phyloP scores from a whole-genome alignment of 2,797 vertebrate genomes.

The Adrianichthys oophorus region DNA sequence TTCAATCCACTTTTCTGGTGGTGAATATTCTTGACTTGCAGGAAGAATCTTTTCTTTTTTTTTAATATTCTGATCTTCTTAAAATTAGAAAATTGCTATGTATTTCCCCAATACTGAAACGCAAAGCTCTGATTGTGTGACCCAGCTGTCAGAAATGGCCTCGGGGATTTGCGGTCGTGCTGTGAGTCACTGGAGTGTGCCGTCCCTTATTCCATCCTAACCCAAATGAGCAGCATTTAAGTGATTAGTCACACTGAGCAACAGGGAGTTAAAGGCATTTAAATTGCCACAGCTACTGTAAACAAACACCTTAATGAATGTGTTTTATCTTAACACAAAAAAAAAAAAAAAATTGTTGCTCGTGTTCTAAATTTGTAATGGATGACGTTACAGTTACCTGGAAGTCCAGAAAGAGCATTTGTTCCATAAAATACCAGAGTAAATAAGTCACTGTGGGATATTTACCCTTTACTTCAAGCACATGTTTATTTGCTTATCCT shows the following conservation, averaged over 20 bases:
- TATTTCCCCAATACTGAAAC: constrained; percentile 55
- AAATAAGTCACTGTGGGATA: too few relatives aligned
- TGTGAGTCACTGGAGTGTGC: constrained; percentile 39
- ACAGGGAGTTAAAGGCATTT: constrained; percentile 47
- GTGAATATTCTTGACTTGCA: constrained; percentile 61
- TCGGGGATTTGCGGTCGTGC: constrained; percentile 35
- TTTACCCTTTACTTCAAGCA: too few relatives aligned
- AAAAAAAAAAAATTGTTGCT: too few relatives aligned
- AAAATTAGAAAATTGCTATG: constrained; percentile 53
- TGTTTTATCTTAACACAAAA: too few relatives aligned
- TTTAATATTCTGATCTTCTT: constrained; percentile 40
- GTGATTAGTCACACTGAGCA: constrained; percentile 54
- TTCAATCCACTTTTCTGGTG: constrained; percentile 58
- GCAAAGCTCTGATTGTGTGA: constrained; percentile 45
- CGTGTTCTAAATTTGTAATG: too few relatives aligned
- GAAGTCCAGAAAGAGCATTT: too few relatives aligned
- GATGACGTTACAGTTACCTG: too few relatives aligned
- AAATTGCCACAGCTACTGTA: constrained; percentile 15
- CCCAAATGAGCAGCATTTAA: constrained; percentile 49
- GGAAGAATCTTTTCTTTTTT: constrained; percentile 11
- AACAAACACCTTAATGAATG: too few relatives aligned
- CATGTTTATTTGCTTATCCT: too few relatives aligned
- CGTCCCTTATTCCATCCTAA: constrained; percentile 13
- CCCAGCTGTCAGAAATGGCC: constrained; percentile 28
- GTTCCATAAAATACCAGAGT: too few relatives aligned